Evolutionary conservation across 2,113 vertebrate genomes (phyloP).

Genomic region (Pituophis catenifer): DNA sequence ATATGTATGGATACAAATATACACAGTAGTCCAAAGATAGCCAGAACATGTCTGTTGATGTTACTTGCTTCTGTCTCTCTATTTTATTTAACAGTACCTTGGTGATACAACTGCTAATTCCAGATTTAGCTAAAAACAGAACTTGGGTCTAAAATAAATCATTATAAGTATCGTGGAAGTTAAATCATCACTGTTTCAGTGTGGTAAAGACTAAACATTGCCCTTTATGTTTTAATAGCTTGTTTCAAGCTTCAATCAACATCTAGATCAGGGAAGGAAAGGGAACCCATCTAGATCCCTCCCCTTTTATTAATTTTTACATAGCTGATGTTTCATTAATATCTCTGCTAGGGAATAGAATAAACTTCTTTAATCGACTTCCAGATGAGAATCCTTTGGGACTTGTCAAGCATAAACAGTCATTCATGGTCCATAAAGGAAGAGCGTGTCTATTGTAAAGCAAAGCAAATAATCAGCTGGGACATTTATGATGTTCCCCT

Average conservation of each 20-base stretch:
- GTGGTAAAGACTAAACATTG: neutral
- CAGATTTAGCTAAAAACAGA: neutral
- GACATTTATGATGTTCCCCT: neutral
- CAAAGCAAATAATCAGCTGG: conserved; percentile 34
- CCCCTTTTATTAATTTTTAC: neutral
- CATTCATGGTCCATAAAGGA: neutral
- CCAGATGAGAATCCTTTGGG: neutral
- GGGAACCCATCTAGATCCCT: neutral
- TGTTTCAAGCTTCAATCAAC: neutral
- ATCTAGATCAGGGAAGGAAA: neutral
- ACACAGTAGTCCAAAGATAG: neutral
- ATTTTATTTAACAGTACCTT: neutral
- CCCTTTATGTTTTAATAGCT: neutral
- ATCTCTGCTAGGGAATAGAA: neutral
- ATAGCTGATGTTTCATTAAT: no score
- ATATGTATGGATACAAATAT: neutral
- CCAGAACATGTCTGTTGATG: neutral
- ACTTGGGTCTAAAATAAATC: neutral
- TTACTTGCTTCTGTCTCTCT: neutral
- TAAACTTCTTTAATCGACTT: neutral
- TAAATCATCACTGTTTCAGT: neutral
- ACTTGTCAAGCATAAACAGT: neutral
- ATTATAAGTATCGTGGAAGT: neutral
- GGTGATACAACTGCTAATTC: neutral
- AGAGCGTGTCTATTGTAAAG: neutral